Evolutionary conservation across 2,113 vertebrate genomes (phyloP).

Genomic region (Microtus ochrogaster): DNA sequence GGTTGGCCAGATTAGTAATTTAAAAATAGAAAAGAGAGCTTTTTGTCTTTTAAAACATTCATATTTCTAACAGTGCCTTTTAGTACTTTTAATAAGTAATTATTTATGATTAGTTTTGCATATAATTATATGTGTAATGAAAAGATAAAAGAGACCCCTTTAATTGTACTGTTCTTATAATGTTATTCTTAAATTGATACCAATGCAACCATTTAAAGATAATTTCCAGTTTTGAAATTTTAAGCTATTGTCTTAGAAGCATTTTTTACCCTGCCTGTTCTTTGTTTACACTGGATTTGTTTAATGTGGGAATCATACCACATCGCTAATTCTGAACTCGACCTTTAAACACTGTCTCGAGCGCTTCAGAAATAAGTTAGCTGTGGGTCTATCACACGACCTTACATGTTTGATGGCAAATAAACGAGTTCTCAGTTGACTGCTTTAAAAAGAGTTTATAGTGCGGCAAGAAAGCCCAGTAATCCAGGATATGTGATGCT

Average conservation of each 20-base stretch:
- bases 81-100: slow-evolving; percentile 13
- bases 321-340: slow-evolving; percentile 37
- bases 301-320: not conserved
- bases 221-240: not conserved
- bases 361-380: not conserved
- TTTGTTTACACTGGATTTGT: not conserved
- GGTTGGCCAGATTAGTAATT: not conserved
- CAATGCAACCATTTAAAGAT: not conserved
- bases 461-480: not conserved
- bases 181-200: too few species aligned
- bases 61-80: not conserved
- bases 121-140: not conserved
- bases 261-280: not conserved
- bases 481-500: not conserved
- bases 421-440: slow-evolving; percentile 19
- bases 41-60: not conserved
- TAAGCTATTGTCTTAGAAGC: slow-evolving; percentile 30
- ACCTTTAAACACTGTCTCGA: not conserved
- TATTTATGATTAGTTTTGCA: not conserved
- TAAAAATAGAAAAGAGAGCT: not conserved
- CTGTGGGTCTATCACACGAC: not conserved
- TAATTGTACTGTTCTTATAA: not conserved
- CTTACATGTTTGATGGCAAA: not conserved
- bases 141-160: not conserved
- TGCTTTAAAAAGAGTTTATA: not conserved